Evolutionary conservation across 2,888 invertebrate species (phyloP).

Genomic region (Drosophila pseudotakahashii): DNA sequence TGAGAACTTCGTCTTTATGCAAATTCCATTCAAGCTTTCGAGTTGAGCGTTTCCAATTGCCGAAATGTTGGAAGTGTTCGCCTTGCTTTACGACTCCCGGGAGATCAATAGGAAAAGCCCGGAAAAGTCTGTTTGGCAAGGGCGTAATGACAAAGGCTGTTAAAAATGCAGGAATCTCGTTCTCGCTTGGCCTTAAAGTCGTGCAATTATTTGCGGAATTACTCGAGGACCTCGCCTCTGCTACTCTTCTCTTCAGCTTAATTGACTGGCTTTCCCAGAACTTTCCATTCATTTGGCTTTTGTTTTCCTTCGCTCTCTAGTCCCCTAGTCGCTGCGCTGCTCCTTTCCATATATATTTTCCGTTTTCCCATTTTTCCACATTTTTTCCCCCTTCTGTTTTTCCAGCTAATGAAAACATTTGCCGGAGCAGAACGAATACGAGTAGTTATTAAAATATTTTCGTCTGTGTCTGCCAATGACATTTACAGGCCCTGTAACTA

Average conservation of each 20-base stretch:
- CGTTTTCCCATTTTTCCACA: neutral
- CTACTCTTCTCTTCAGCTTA: slow-evolving; percentile 11
- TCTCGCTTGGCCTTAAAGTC: slow-evolving; percentile 9
- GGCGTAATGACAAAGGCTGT: slow-evolving; percentile 1
- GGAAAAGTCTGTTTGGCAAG: too few species aligned
- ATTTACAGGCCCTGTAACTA: slow-evolving; percentile 62
- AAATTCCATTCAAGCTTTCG: neutral
- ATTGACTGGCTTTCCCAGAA: slow-evolving; percentile 28
- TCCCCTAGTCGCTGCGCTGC: neutral
- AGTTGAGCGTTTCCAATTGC: slow-evolving; percentile 13
- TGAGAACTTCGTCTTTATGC: neutral
- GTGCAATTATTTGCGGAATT: slow-evolving; percentile 19
- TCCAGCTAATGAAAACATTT: slow-evolving; percentile 73
- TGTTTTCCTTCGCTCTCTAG: slow-evolving; percentile 25
- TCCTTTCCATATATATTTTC: neutral
- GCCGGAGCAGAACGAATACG: slow-evolving; percentile 51
- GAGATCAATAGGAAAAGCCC: slow-evolving; percentile 10
- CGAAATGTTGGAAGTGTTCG: slow-evolving; percentile 1
- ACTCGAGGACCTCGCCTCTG: slow-evolving; percentile 5
- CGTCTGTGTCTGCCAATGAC: slow-evolving; percentile 57
- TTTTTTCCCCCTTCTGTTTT: slow-evolving; percentile 12
- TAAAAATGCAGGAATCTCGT: slow-evolving; percentile 9
- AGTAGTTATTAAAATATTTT: slow-evolving; percentile 74
- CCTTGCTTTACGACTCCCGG: slow-evolving; percentile 16
- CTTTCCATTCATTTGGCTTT: slow-evolving; percentile 34